Base-by-base conservation (phyloP, 2,888 invertebrate species). In the Sicus ferrugineus region DNA sequence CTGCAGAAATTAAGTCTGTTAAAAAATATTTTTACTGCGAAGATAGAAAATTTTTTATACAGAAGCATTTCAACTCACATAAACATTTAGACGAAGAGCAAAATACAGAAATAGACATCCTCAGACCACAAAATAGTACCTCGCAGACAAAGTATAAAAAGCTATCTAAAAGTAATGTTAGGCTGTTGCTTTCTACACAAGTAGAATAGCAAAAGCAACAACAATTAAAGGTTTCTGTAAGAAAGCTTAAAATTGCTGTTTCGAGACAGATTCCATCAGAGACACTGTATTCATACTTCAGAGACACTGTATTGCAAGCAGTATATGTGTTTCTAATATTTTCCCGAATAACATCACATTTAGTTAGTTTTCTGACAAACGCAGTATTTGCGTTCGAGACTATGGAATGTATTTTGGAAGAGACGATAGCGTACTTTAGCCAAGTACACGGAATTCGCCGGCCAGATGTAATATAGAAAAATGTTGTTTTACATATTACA, bases 381-480 rank as follows among this genome's bases (percentile, higher is more conserved):
- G 68, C 48, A 1, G 5, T 2, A 46, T 34, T 46, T 16, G n/a
- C n/a, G 14, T n/a, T 46, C 14, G 5, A 46, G 16, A 16, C 5
- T 46, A 46, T n/a, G n/a, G 34, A 1, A 16, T 46, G 46, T 46
- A 46, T n/a, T 5, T 2, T 11, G 23, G 66, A 52, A 34, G 48
- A 54, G 73, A 77, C 73, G 75, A 76, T 74, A 78, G 74, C 76
- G 78, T 77, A 78, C 77, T 83, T 81, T 82, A 82, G 82, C 80
- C 84, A 84, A 84, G 78, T 81, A 85, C 85, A 84, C 85, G 84
- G 85, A 80, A 80, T 80, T 81, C 79, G 78, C 80, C 84, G 82
- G 81, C 84, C 85, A 85, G 85, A 83, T 83, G 84, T 79, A 82
- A 81, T 79, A 79, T 68, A 74, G 54, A 74, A 72, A 72, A 59